These are phyloP conservation scores for Rhyzopertha dominica DNA, from an alignment of 1,140 invertebrate genomes.

Conservation along the genomic window DNA sequence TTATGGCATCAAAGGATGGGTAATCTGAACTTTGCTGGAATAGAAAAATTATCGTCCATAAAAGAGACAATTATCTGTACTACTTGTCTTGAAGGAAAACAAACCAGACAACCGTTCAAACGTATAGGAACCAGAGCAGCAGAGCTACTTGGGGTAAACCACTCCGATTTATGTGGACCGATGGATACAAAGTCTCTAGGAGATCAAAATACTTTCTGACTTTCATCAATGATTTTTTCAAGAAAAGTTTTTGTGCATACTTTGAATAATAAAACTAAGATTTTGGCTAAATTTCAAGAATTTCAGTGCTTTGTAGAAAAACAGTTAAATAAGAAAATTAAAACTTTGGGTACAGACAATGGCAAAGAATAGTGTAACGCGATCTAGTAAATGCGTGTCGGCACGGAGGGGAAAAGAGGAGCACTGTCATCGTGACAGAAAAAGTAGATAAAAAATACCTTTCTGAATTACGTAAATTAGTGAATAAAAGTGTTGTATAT, in stretches of 20 bases:
- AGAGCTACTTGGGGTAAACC: constrained; percentile 18
- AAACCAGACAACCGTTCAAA: too few relatives aligned
- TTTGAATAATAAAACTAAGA: constrained; percentile 33
- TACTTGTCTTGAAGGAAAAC: too few relatives aligned
- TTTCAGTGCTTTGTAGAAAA: constrained; percentile 39
- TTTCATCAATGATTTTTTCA: constrained; percentile 21
- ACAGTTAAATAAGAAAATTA: constrained; percentile 35
- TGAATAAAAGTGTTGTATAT: too few relatives aligned
- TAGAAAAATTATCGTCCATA: too few relatives aligned
- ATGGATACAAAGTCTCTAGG: constrained; percentile 27
- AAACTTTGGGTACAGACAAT: constrained; percentile 39
- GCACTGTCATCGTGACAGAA: too few relatives aligned
- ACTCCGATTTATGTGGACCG: constrained; percentile 29
- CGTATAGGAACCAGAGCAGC: background rate
- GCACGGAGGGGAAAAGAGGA: too few relatives aligned
- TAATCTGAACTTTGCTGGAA: too few relatives aligned
- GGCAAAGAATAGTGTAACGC: constrained; percentile 39
- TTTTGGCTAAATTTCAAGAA: constrained; percentile 32
- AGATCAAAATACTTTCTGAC: constrained; percentile 23
- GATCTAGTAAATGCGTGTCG: too few relatives aligned
- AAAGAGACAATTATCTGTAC: too few relatives aligned
- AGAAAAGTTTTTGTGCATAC: constrained; percentile 39
- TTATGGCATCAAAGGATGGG: too few relatives aligned
- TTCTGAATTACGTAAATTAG: too few relatives aligned
- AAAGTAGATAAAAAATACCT: too few relatives aligned